These are phyloP conservation scores for Apotomis turbidana DNA, from an alignment of 2,888 invertebrate species.

Conservation along the genomic window DNA sequence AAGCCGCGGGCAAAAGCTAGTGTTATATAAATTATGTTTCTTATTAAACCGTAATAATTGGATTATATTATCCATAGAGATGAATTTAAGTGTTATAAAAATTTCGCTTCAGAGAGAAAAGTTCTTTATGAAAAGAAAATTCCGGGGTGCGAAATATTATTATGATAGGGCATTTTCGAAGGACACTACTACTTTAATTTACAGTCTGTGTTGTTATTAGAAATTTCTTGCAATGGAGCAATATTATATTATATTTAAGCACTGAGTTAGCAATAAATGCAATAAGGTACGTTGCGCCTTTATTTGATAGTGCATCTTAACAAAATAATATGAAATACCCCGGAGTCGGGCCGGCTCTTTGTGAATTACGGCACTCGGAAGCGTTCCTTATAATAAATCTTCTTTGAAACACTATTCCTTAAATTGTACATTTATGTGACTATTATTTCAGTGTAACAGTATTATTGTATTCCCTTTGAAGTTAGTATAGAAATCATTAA, in stretches of 20 bases:
- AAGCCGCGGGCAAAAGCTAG: too few species aligned
- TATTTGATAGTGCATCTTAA: slow-evolving; percentile 38
- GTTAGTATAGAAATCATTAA: slow-evolving; percentile 5
- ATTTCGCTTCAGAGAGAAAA: too few species aligned
- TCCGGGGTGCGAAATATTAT: too few species aligned
- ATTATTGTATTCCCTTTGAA: slow-evolving; percentile 1
- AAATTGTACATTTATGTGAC: slow-evolving; percentile 64
- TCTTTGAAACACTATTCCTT: slow-evolving; percentile 64
- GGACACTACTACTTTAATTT: too few species aligned
- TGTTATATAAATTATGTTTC: too few species aligned
- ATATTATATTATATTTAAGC: neutral
- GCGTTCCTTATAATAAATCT: slow-evolving; percentile 63
- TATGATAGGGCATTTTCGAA: too few species aligned
- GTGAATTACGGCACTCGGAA: slow-evolving; percentile 61
- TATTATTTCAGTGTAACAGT: slow-evolving; percentile 45
- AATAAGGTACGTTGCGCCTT: slow-evolving; percentile 15
- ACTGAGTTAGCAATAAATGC: slow-evolving; percentile 13
- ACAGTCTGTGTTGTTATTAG: too few species aligned
- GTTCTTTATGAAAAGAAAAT: too few species aligned
- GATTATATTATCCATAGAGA: too few species aligned
- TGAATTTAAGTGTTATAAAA: too few species aligned
- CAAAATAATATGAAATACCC: slow-evolving; percentile 38
- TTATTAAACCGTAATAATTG: too few species aligned
- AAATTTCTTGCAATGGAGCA: neutral
- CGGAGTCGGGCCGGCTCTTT: slow-evolving; percentile 31